Evolutionary conservation across 2,888 invertebrate species (phyloP), one percentile per base, ranked within the genome.

Genomic region (Diloba caeruleocephala): DNA sequence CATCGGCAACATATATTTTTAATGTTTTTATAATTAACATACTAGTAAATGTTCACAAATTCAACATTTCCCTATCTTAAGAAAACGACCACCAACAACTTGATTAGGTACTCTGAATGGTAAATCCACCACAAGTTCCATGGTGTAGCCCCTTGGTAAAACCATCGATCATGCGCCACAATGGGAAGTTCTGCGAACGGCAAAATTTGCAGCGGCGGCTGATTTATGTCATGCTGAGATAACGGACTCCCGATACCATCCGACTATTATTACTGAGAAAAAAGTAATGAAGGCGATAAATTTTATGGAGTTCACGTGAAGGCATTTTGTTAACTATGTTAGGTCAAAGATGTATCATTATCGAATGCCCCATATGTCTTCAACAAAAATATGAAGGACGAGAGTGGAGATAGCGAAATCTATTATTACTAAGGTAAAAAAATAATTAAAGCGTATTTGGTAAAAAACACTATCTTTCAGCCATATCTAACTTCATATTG

Each of bases 121-220:
- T 14, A 62, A 62, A 26, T 41, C 48, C 48, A 44, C 6, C 25
- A 6, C 9, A 45, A 49, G 26, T 58, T 52, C 17, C 23, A 31
- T 38, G 36, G 33, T 23, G 31, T 56, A 32, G 45, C 54, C 63
- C 71, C 63, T 53, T 38, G 39, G 55, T 61, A 38, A n/a, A n/a
- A 51, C 54, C 59, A 82, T 78, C 77, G 64, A 79, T 82, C 79
- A 81, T 74, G 50, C 44, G 59, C 53, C 75, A 78, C 76, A 82
- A 77, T 73, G 58, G 73, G 45, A 58, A 59, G 60, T 71, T 65
- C 66, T 66, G 59, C 46, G 71, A 76, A 76, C 76, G 76, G 77
- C 76, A 72, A 74, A 81, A 83, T 82, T 81, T 76, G 79, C 85
- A 83, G 78, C 74, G 79, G 36, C 64, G 62, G 64, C 75, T 88